Evolutionary conservation across 1,140 invertebrate species (phyloP).

Genomic region (Pseudomyrmex pallidus): DNA sequence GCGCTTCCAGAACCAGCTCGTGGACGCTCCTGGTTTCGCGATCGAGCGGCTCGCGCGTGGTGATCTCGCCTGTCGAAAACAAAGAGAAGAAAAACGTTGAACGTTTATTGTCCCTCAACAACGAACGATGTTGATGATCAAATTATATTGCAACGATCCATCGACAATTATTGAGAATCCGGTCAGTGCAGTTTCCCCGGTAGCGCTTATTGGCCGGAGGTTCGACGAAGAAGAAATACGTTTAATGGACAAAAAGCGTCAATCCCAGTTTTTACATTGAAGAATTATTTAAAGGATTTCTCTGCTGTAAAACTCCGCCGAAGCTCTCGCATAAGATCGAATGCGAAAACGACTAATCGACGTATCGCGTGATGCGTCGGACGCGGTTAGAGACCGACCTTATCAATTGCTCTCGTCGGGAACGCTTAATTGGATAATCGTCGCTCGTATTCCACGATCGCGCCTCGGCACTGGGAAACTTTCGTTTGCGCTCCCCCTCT

Average conservation of each 20-base stretch:
- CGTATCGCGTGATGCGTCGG: slow-evolving; percentile 52
- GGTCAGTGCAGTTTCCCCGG: too few species aligned
- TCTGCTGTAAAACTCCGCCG: too few species aligned
- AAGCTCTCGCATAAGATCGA: slow-evolving; percentile 39
- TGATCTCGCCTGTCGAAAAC: slow-evolving; percentile 89
- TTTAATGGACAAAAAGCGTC: slow-evolving; percentile 49
- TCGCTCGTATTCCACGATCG: slow-evolving; percentile 53
- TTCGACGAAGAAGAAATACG: slow-evolving; percentile 13
- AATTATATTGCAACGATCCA: slow-evolving; percentile 53
- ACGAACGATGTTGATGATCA: background rate
- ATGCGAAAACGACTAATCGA: background rate
- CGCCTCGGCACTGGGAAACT: slow-evolving; percentile 12
- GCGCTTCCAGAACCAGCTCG: slow-evolving; percentile 93
- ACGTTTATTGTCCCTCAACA: background rate
- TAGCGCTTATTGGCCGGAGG: slow-evolving; percentile 11
- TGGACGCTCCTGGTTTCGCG: slow-evolving; percentile 92
- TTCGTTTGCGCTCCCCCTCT: slow-evolving; percentile 40
- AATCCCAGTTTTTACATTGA: background rate
- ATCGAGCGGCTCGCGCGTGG: slow-evolving; percentile 92
- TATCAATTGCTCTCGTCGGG: slow-evolving; percentile 65
- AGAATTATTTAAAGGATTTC: background rate
- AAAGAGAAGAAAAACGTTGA: slow-evolving; percentile 25
- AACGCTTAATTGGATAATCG: slow-evolving; percentile 74
- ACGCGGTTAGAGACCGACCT: slow-evolving; percentile 42
- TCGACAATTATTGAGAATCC: slow-evolving; percentile 21